These are phyloP conservation scores for Catocala nupta DNA, from an alignment of 2,888 invertebrate genomes.

Conservation along the genomic window DNA sequence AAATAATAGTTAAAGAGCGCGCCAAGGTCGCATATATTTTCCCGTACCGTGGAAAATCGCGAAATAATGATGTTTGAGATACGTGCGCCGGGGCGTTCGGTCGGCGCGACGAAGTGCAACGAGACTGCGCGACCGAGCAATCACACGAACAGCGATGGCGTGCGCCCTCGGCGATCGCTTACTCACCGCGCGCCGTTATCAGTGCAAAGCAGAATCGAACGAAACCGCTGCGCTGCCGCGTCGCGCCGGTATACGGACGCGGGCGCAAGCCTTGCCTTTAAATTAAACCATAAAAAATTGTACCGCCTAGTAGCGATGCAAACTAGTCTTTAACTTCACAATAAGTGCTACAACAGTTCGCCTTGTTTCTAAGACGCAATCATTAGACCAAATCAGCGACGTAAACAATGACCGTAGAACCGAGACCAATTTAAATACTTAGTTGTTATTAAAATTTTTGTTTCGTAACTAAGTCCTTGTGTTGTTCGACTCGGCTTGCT, in stretches of 20 bases:
- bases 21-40: conserved; percentile 79
- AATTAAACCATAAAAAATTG: conserved; percentile 34
- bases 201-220: conserved; percentile 74
- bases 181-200: conserved; percentile 72
- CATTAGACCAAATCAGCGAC: conserved; percentile 48
- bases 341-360: conserved; percentile 39
- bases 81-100: conserved; percentile 42
- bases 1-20: conserved; percentile 59
- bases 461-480: conserved; percentile 22
- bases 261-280: conserved; percentile 29
- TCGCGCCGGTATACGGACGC: conserved; percentile 13
- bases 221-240: conserved; percentile 57
- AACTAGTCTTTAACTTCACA: conserved; percentile 26
- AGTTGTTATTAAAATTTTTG: conserved; percentile 23
- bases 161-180: conserved; percentile 42
- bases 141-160: conserved; percentile 42
- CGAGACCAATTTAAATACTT: conserved; percentile 37
- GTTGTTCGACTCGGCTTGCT: conserved; percentile 1
- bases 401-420: conserved; percentile 29
- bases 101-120: conserved; percentile 54
- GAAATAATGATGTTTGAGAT: conserved; percentile 39
- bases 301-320: conserved; percentile 26
- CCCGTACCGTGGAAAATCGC: conserved; percentile 71
- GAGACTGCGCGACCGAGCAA: conserved; percentile 58
- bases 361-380: conserved; percentile 26